A percentile compares a stretch with the other conserved stretches of the same genome.
Conservation (phyloP, 1,140 invertebrate species). For the Aphelenchoides besseyi region DNA sequence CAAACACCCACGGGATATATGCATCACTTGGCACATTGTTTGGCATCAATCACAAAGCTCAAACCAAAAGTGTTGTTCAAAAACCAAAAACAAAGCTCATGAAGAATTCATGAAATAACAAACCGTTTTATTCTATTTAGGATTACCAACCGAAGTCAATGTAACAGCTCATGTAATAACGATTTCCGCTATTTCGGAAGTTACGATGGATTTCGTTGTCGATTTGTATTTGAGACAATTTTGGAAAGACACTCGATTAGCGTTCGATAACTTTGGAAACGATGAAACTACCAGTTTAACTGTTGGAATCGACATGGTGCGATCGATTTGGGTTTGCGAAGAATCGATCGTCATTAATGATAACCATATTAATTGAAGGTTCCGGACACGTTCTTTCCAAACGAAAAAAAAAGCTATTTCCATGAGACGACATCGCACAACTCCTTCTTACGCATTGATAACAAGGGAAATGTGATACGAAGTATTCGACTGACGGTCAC, state of each 20-base stretch:
- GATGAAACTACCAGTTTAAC: slow-evolving; percentile 65
- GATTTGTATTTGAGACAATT: slow-evolving; percentile 98
- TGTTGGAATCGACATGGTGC: slow-evolving; percentile 80
- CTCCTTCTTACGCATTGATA: slow-evolving; percentile 67
- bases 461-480: slow-evolving; percentile 64
- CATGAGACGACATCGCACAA: slow-evolving; percentile 88
- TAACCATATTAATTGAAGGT: slow-evolving; percentile 10
- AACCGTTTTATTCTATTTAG: slow-evolving; percentile 34
- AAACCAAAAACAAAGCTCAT: not conserved
- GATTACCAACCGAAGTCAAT: slow-evolving; percentile 76
- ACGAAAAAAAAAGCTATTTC: slow-evolving; percentile 96
- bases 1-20: not conserved
- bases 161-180: slow-evolving; percentile 96
- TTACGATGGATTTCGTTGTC: slow-evolving; percentile 98
- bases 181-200: slow-evolving; percentile 96
- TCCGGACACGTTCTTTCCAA: slow-evolving; percentile 77
- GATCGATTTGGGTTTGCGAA: slow-evolving; percentile 95
- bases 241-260: slow-evolving; percentile 89
- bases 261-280: slow-evolving; percentile 70
- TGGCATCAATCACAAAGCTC: not conserved
- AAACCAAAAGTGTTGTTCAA: slow-evolving; percentile 1
- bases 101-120: not conserved
- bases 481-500: slow-evolving; percentile 85
- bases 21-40: not conserved
- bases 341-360: slow-evolving; percentile 65